phyloP scores from a whole-genome alignment of 2,888 invertebrate species.

The Andrena dorsata region DNA sequence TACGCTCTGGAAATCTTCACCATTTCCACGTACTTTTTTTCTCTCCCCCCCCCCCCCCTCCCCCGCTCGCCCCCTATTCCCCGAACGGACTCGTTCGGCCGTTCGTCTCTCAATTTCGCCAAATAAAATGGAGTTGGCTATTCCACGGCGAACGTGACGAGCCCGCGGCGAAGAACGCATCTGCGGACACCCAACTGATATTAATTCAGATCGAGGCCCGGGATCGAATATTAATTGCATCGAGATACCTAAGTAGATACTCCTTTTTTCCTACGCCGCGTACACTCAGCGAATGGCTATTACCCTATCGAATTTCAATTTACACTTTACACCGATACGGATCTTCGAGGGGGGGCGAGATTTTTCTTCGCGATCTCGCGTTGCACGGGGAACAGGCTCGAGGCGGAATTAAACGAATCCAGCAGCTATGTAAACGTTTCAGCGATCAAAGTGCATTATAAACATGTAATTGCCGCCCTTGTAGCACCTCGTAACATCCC shows the following conservation, averaged over 20 bases:
- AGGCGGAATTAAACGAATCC: background rate
- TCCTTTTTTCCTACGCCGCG: conserved; percentile 18
- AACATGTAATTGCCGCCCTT: background rate
- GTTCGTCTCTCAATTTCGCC: conserved; percentile 40
- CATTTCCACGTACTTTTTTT: background rate
- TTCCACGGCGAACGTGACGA: conserved; percentile 50
- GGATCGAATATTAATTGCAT: conserved; percentile 64
- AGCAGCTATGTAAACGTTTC: background rate
- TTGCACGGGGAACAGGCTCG: background rate
- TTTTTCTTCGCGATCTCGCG: background rate
- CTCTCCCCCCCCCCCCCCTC: accelerated
- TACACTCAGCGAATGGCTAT: background rate
- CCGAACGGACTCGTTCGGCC: conserved; percentile 4
- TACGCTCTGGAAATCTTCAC: background rate
- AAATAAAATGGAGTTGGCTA: conserved; percentile 44
- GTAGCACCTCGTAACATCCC: background rate
- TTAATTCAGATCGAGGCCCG: conserved; percentile 62
- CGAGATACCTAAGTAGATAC: conserved; percentile 37
- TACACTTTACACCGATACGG: background rate
- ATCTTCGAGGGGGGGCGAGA: background rate
- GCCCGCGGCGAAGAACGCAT: conserved; percentile 57
- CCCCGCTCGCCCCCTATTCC: background rate
- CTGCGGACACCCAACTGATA: conserved; percentile 49
- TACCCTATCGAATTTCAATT: background rate
- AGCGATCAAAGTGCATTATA: conserved; percentile 4